Percentiles rank a stretch among this genome's conserved stretches.
These are phyloP conservation scores for Bombycilla garrulus DNA, from an alignment of 2,113 vertebrate genomes.

Conservation along the genomic window DNA sequence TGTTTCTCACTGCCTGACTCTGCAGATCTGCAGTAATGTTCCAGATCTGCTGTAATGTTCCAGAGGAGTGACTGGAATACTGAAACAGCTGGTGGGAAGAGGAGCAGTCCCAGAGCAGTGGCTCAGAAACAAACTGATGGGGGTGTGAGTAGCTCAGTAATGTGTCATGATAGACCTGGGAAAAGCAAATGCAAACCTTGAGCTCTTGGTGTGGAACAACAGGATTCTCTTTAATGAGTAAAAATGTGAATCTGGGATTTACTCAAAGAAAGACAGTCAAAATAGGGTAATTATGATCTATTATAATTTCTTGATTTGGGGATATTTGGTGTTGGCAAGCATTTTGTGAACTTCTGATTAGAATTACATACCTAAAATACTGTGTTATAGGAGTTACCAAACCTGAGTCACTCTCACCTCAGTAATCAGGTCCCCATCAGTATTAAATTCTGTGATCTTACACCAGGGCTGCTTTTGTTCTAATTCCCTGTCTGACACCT, in stretches of 20 bases:
- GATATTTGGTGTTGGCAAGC: neutral
- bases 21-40: neutral
- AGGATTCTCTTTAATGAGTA: neutral
- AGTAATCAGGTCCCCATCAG: neutral
- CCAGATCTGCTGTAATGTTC: neutral
- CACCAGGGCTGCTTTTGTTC: neutral
- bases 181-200: neutral
- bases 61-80: neutral
- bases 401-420: neutral
- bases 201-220: neutral
- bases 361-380: neutral
- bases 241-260: neutral
- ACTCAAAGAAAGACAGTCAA: neutral
- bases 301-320: neutral
- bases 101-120: neutral
- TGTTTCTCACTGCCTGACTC: neutral
- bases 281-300: neutral
- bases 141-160: neutral
- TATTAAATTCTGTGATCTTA: neutral
- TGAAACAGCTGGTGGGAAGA: neutral
- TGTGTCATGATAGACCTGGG: accelerated
- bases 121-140: neutral
- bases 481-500: neutral
- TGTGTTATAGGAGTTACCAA: neutral
- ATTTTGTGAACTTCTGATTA: neutral